Evolutionary conservation across 2,888 invertebrate genomes (phyloP).

Genomic region (Quadriops clusia): DNA sequence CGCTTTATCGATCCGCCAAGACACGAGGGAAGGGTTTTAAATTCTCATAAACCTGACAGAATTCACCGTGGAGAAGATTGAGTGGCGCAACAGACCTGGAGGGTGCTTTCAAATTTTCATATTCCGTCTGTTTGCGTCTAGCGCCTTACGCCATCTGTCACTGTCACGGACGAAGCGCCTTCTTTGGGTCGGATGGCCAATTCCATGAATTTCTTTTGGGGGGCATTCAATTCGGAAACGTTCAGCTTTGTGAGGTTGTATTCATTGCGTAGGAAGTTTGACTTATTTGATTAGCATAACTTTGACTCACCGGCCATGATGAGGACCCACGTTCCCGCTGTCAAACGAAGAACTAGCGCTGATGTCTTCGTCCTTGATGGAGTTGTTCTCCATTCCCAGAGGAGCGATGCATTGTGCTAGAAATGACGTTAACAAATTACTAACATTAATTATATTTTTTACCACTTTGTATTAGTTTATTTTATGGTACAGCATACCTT

Average conservation of each 20-base stretch:
- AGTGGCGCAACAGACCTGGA: slow-evolving; percentile 27
- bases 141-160: slow-evolving; percentile 28
- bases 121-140: slow-evolving; percentile 28
- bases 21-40: slow-evolving; percentile 28
- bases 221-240: slow-evolving; percentile 25
- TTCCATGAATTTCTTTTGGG: slow-evolving; percentile 26
- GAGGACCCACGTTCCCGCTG: slow-evolving; percentile 74
- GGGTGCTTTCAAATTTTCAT: slow-evolving; percentile 29
- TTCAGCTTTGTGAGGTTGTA: slow-evolving; percentile 21
- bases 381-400: slow-evolving; percentile 77
- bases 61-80: slow-evolving; percentile 28
- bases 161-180: slow-evolving; percentile 24
- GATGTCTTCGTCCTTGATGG: slow-evolving; percentile 70
- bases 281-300: slow-evolving; percentile 27
- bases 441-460: too few relatives aligned
- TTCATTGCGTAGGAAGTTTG: slow-evolving; percentile 19
- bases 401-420: slow-evolving; percentile 71
- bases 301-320: slow-evolving; percentile 63
- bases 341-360: slow-evolving; percentile 80
- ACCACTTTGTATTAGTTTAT: too few relatives aligned
- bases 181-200: slow-evolving; percentile 25
- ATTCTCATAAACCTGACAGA: slow-evolving; percentile 33
- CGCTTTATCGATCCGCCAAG: slow-evolving; percentile 25
- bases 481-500: too few relatives aligned
- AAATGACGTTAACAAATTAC: too few relatives aligned